These are phyloP conservation scores for Drosophila suboccidentalis DNA, from an alignment of 2,888 invertebrate genomes.

Conservation along the genomic window DNA sequence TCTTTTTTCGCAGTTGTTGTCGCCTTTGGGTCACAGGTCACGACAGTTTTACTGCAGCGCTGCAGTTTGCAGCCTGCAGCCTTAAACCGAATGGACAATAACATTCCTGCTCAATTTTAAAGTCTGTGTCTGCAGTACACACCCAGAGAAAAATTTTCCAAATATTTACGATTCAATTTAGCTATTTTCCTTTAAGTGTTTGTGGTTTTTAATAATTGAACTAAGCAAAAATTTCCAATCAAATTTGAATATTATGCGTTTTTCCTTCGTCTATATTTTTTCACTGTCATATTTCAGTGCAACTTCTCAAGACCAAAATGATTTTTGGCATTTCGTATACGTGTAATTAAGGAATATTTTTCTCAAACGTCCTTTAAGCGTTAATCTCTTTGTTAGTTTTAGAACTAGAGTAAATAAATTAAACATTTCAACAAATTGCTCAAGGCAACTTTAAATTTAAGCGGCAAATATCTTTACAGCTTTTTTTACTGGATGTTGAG, in stretches of 20 bases:
- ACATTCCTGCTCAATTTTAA: neutral
- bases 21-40: conserved; percentile 60
- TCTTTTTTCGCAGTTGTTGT: conserved; percentile 52
- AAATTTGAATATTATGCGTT: too few species aligned
- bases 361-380: neutral
- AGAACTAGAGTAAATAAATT: conserved; percentile 14
- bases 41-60: conserved; percentile 55
- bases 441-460: conserved; percentile 7
- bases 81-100: conserved; percentile 5
- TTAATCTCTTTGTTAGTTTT: neutral
- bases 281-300: neutral
- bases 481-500: conserved; percentile 20
- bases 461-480: conserved; percentile 8
- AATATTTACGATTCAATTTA: too few species aligned
- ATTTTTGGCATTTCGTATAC: neutral
- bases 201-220: too few species aligned
- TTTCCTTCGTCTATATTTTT: neutral
- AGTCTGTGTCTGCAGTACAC: neutral
- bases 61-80: conserved; percentile 25
- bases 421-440: conserved; percentile 13
- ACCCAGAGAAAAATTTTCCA: too few species aligned
- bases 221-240: too few species aligned
- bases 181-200: too few species aligned
- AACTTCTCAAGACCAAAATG: neutral
- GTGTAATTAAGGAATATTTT: neutral